Evolutionary conservation across 2,888 invertebrate genomes (phyloP).

Genomic region (Lasioglossum zephyrum): DNA sequence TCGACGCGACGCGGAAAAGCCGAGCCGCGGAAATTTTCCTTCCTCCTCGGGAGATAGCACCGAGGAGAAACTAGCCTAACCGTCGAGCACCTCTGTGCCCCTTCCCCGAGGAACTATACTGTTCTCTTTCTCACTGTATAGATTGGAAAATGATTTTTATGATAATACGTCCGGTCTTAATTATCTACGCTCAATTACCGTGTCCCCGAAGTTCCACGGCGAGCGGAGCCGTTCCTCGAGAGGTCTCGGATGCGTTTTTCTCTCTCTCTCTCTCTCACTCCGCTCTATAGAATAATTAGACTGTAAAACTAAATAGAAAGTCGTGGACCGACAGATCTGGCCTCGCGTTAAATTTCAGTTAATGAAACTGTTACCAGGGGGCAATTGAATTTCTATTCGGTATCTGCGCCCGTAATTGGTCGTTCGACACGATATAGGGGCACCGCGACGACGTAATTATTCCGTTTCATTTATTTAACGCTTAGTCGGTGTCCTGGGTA

Average conservation of each 20-base stretch:
- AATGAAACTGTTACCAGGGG: neutral
- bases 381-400: neutral
- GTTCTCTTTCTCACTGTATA: neutral
- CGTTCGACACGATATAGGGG: neutral
- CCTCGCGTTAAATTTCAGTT: neutral
- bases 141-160: neutral
- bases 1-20: neutral
- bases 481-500: neutral
- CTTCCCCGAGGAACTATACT: neutral
- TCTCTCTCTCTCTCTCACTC: neutral
- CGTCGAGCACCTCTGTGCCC: neutral
- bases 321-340: neutral
- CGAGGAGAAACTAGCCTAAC: neutral
- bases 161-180: neutral
- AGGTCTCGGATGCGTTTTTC: neutral
- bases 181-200: conserved; percentile 4
- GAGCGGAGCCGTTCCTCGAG: neutral
- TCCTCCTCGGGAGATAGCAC: neutral
- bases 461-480: conserved; percentile 1
- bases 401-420: neutral
- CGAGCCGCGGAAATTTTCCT: neutral
- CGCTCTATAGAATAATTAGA: neutral
- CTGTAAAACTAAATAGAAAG: conserved; percentile 5
- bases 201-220: neutral
- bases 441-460: neutral